Base-by-base conservation (phyloP, 2,797 vertebrate species). In the Karalla daura region DNA sequence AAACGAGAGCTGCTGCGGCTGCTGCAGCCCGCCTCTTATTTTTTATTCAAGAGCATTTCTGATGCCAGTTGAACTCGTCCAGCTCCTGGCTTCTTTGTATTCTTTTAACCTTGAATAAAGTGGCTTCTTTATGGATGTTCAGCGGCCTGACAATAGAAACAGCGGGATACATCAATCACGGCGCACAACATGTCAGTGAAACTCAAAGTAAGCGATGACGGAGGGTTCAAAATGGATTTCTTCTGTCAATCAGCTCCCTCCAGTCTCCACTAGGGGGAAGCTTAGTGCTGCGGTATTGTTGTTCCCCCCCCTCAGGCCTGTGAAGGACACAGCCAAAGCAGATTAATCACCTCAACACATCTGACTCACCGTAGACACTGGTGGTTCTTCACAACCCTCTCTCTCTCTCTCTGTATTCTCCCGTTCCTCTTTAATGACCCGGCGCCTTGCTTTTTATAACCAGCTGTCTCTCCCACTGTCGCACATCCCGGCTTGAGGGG, bases 291-390 rank as follows among this genome's bases (percentile, higher is more conserved):
- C 44, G 15, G 45, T 49, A 45, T 32, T 3, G 1, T 17, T 1
- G 13, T 15, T 23, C 33, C 27, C 60, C 27, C 60, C 41, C 76
- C 55, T 61, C 51, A 51, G 74, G 78, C 72, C 71, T 58, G 47
- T 76, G 86, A 90, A 86, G 81, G 80, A 86, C 86, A 68, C 37
- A 77, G 84, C 72, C 78, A 77, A 69, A 79, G 73, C 89, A 85
- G 66, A 89, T 83, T 76, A 86, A 90, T 88, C 83, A 88, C 83
- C 70, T 86, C 70, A 80, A 87, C 86, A 87, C 86, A 88, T 87
- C 86, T 88, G 85, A 90, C 76, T 92, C 90, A 86, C 84, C 65
- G 75, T 77, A 87, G 81, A 87, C 52, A 23, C 80, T 74, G 83
- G 76, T 88, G 76, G 84, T 81, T 76, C 78, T 88, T 85, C 79